These are phyloP conservation scores for Psilopsiagon aurifrons DNA, from an alignment of 2,113 vertebrate species.

Conservation along the genomic window DNA sequence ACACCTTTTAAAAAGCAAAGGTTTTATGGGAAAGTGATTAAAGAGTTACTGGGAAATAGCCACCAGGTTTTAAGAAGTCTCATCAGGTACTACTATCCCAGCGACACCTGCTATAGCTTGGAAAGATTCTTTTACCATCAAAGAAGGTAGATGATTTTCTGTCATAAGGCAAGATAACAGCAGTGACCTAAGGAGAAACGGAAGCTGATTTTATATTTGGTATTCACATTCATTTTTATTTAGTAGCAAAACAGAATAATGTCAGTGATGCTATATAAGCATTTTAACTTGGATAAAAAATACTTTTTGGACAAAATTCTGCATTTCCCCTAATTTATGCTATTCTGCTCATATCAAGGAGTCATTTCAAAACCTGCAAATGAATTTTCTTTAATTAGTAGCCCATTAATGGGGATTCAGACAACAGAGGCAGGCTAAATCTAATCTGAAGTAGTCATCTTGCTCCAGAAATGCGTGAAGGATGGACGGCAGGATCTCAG, in stretches of 20 bases:
- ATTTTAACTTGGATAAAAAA: neutral
- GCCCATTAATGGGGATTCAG: neutral
- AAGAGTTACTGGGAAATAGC: neutral
- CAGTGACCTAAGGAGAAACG: fast-evolving
- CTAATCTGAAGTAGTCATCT: neutral
- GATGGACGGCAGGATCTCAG: neutral
- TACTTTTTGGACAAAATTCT: neutral
- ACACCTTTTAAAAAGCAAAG: neutral
- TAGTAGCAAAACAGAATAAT: neutral
- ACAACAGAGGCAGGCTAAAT: neutral
- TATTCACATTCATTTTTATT: neutral
- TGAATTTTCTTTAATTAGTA: neutral
- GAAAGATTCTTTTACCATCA: neutral
- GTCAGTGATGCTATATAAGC: neutral
- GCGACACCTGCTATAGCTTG: neutral
- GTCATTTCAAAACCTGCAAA: neutral
- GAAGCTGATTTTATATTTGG: neutral
- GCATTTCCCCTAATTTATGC: fast-evolving
- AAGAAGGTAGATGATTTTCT: neutral
- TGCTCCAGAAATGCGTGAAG: neutral
- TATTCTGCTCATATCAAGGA: neutral
- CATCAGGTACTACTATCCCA: neutral
- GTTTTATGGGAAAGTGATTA: neutral
- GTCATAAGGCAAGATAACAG: neutral
- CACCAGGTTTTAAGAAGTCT: neutral